phyloP scores from a whole-genome alignment of 2,797 vertebrate species.

The Alca torda region DNA sequence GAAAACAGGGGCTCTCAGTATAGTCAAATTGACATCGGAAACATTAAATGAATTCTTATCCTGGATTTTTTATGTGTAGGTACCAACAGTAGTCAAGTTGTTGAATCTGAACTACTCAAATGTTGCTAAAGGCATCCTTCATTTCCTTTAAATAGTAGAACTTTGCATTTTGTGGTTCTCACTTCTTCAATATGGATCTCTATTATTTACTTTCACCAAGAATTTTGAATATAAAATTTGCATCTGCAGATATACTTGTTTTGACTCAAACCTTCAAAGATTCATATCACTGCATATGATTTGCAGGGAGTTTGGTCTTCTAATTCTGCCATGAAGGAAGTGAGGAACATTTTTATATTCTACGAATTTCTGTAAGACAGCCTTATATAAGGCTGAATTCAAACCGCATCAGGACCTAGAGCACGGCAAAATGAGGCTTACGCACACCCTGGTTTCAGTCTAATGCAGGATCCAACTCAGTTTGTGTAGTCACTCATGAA shows the following conservation, averaged over 20 bases:
- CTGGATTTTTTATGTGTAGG: not conserved
- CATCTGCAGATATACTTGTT: constrained; percentile 17
- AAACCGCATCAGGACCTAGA: not conserved
- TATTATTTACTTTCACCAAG: constrained; percentile 33
- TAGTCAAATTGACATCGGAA: not conserved
- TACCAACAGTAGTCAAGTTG: not conserved
- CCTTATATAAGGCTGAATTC: not conserved
- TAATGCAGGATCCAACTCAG: not conserved
- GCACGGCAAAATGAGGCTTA: not conserved
- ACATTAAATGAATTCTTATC: not conserved
- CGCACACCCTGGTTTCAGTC: not conserved
- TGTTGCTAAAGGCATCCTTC: not conserved
- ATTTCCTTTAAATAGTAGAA: constrained; percentile 24
- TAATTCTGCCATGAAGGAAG: not conserved
- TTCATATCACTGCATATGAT: constrained; percentile 19
- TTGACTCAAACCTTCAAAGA: constrained; percentile 29
- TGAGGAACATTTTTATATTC: not conserved
- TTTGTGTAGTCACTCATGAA: not conserved
- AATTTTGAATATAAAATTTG: constrained; percentile 33
- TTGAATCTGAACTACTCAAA: not conserved
- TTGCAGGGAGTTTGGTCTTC: not conserved
- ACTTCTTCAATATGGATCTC: not conserved
- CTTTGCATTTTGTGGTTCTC: constrained; percentile 29
- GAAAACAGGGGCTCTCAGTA: not conserved
- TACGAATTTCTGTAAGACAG: not conserved